A percentile compares a stretch with the other conserved stretches of the same genome.
phyloP scores from a whole-genome alignment of 2,113 vertebrate species.

The Oncorhynchus tshawytscha region DNA sequence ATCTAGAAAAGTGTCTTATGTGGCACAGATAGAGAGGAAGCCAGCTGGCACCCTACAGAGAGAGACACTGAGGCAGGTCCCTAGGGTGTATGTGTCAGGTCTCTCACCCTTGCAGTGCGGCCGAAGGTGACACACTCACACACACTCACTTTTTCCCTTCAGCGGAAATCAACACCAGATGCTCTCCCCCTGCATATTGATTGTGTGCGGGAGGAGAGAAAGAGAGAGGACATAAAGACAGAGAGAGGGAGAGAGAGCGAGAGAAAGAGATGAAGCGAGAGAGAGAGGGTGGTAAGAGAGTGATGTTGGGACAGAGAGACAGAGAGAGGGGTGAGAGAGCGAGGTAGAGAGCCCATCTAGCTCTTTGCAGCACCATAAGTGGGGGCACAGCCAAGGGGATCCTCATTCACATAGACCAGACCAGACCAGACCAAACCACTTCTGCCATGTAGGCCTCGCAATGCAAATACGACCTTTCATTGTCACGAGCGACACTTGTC shows the following conservation, averaged over 20 bases:
- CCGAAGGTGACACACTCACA: slow-evolving; percentile 33
- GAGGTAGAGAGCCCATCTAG: not conserved
- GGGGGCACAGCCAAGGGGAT: slow-evolving; percentile 8
- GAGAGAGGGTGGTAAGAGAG: not conserved
- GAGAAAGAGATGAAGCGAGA: not conserved
- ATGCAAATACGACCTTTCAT: not conserved
- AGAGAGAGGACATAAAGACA: not conserved
- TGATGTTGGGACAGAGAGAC: not conserved
- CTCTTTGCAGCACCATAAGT: not conserved
- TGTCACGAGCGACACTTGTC: no score
- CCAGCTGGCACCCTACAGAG: not conserved
- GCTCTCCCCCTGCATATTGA: slow-evolving; percentile 19
- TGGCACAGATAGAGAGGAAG: slow-evolving; percentile 1
- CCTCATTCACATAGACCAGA: slow-evolving; percentile 38
- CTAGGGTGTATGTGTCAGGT: not conserved
- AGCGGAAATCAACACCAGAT: slow-evolving; percentile 42
- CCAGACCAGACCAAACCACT: not conserved
- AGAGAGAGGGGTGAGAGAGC: not conserved
- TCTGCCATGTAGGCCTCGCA: not conserved
- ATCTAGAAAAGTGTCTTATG: not conserved
- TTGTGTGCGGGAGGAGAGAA: not conserved
- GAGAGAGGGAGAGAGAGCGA: not conserved
- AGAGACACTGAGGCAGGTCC: not conserved
- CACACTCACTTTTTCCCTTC: slow-evolving; percentile 10
- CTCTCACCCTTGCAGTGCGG: slow-evolving; percentile 31